Conservation (phyloP, 2,797 vertebrate genomes). For the Eupleurogrammus muticus region DNA sequence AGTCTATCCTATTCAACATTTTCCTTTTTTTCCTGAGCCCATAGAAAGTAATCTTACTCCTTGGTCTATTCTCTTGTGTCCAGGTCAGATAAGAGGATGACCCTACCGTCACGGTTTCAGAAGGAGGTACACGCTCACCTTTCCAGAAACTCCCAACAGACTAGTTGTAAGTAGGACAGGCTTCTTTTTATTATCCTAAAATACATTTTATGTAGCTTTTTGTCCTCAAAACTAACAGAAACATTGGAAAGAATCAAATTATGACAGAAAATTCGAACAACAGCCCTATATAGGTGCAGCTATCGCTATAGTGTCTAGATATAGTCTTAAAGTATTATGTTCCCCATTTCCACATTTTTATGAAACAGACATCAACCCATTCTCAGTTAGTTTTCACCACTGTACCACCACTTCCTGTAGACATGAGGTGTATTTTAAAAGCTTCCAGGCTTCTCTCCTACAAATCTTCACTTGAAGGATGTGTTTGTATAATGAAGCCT, state of each 20-base stretch:
- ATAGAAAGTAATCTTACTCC: neutral
- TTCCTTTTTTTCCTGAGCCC: neutral
- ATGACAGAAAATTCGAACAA: neutral
- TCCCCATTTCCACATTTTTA: neutral
- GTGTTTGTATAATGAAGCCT: conserved; percentile 10
- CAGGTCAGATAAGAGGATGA: conserved; percentile 85
- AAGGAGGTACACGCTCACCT: conserved; percentile 89
- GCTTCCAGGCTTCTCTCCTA: neutral
- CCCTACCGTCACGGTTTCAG: conserved; percentile 87
- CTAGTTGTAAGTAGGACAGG: conserved; percentile 80
- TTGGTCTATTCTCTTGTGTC: conserved; percentile 34
- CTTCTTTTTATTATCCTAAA: conserved; percentile 22
- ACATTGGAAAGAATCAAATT: neutral
- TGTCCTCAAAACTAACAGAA: neutral
- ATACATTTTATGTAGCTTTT: conserved; percentile 20
- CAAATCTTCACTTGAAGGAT: neutral
- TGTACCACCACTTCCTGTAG: too few relatives aligned
- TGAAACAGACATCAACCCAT: conserved; percentile 1
- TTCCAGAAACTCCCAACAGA: conserved; percentile 85
- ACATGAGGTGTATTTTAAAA: conserved; percentile 3
- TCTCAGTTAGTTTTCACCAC: too few relatives aligned
- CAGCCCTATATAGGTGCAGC: neutral
- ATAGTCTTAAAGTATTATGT: neutral
- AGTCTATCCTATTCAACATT: neutral
- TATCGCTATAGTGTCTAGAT: neutral